Percentiles rank a stretch among this genome's conserved stretches.
Conservation (phyloP, 2,888 invertebrate genomes). For the Parascotia fuliginaria region DNA sequence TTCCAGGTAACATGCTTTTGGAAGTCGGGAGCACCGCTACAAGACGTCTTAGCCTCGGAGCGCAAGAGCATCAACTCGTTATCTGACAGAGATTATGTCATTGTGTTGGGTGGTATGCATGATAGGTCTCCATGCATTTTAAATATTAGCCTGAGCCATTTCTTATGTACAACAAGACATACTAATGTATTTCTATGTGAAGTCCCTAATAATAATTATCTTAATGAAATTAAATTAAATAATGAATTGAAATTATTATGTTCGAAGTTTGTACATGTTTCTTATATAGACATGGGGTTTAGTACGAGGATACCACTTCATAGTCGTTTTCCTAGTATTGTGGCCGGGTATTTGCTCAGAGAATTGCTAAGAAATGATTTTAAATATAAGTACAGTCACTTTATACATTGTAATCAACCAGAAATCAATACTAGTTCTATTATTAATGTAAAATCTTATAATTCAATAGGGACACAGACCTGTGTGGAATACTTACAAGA, state of each 20-base stretch:
- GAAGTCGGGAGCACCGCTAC: neutral
- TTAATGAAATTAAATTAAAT: neutral
- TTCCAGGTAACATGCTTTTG: neutral
- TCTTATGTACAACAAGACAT: neutral
- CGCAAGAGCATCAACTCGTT: neutral
- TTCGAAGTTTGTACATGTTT: neutral
- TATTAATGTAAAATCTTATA: too few species aligned
- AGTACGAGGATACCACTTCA: neutral
- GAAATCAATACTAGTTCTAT: too few species aligned
- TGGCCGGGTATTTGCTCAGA: too few species aligned
- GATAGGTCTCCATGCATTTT: neutral
- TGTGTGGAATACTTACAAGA: too few species aligned
- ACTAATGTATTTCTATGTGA: neutral
- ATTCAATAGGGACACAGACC: too few species aligned
- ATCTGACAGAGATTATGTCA: neutral
- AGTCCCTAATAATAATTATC: neutral
- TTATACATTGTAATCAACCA: too few species aligned
- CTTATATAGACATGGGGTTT: neutral
- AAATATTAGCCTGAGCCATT: neutral
- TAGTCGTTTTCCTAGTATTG: too few species aligned
- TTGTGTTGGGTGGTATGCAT: constrained; percentile 1
- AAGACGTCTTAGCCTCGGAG: neutral
- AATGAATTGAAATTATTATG: neutral
- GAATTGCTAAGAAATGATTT: too few species aligned
- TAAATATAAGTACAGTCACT: too few species aligned